Base-by-base conservation (phyloP, 2,888 invertebrate species). In the Thereva unica region DNA sequence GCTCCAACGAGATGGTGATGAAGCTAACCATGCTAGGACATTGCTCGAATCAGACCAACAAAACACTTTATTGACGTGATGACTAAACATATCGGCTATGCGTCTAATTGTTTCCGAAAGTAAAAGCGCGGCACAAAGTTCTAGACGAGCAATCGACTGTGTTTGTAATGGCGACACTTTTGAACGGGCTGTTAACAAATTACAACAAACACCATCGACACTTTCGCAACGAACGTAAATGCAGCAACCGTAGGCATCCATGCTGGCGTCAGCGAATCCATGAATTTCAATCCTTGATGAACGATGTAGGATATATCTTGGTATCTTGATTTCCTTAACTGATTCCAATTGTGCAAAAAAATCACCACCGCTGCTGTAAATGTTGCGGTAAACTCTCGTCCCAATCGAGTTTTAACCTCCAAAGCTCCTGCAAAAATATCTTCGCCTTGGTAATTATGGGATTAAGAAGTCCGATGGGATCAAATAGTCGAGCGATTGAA, bases 31-130 rank as follows among this genome's bases (percentile, higher is more conserved):
- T 34, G 37, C 54, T 0, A 68, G 38, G 2, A 53, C 53, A 7
- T 64, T 66, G 5, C 10, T 44, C 5, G 66, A 65, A 47, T 68
- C 68, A 6, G 49, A 52, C 47, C 59, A 68, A 3, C 9, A 3
- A 37, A 6, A 34, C 37, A 37, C n/a, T 45, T 12, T 8, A 2
- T 8, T 8, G 7, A 38, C 12, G 4, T 44, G 2, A 0, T 50
- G 42, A 6, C 41, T 1, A 0, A 66, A 9, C 3, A 47, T 6
- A 6, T 10, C 45, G 9, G 5, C 4, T 5, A 66, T 41, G 3
- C 7, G 7, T 1, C 57, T 37, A 8, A 65, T 47, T 6, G 55
- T 35, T 41, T 66, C 34, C 2, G 54, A 6, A 37, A 68, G 41
- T 35, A 68, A n/a, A n/a, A 44, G 44, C 3, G 44, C 44, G 8